These are phyloP conservation scores for Diplodus puntazzo DNA, from an alignment of 2,797 vertebrate species.

Conservation along the genomic window DNA sequence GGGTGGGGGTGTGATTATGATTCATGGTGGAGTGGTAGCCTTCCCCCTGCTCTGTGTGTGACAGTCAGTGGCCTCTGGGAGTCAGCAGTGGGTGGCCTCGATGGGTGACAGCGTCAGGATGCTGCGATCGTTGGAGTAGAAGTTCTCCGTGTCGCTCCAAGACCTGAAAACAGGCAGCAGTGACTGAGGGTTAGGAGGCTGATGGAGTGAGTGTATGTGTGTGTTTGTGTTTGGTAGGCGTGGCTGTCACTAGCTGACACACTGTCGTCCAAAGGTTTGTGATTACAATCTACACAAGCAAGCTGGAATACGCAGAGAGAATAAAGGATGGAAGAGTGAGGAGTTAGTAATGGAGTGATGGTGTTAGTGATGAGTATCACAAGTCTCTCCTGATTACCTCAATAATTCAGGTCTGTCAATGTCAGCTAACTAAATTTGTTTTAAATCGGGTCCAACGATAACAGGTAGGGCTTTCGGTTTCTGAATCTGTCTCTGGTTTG, in stretches of 20 bases:
- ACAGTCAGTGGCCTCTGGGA: slow-evolving; percentile 52
- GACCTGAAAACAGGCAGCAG: slow-evolving; percentile 94
- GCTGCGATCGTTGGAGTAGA: slow-evolving; percentile 95
- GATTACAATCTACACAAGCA: slow-evolving; percentile 11
- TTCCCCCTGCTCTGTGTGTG: slow-evolving; percentile 25
- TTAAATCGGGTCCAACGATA: not conserved
- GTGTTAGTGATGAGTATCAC: slow-evolving; percentile 48
- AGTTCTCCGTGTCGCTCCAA: slow-evolving; percentile 93
- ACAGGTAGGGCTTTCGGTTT: not conserved
- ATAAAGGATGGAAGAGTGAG: slow-evolving; percentile 52
- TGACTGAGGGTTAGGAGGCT: slow-evolving; percentile 70
- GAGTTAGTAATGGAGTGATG: slow-evolving; percentile 67
- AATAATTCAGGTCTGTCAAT: not conserved
- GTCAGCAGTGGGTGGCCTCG: slow-evolving; percentile 87
- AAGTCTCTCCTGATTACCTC: slow-evolving; percentile 54
- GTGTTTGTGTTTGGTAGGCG: slow-evolving; percentile 22
- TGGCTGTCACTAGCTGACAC: slow-evolving; percentile 2
- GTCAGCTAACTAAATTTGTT: not conserved
- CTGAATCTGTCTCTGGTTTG: not conserved
- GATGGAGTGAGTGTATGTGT: slow-evolving; percentile 16
- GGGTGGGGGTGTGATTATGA: slow-evolving; percentile 30
- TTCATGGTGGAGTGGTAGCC: slow-evolving; percentile 1
- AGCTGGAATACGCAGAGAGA: slow-evolving; percentile 40
- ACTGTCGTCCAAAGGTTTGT: slow-evolving; percentile 9
- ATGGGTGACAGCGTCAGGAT: slow-evolving; percentile 95